A percentile compares a stretch with the other conserved stretches of the same genome.
Evolutionary conservation across 1,140 invertebrate species (phyloP).

Genomic region (Drosophila ercepeae): DNA sequence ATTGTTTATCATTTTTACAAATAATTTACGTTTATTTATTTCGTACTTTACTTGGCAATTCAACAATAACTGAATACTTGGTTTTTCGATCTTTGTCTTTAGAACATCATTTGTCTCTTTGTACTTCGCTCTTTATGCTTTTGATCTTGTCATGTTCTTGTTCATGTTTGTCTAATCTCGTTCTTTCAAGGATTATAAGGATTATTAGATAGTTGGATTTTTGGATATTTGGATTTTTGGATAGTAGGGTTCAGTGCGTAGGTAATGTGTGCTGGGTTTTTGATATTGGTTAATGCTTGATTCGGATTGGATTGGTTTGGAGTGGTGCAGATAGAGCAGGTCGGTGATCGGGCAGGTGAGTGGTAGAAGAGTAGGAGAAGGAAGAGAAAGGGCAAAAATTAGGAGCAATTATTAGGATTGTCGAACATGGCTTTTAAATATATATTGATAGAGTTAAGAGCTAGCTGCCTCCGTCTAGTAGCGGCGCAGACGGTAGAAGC

Average conservation of each 20-base stretch:
- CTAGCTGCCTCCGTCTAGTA: slow-evolving; percentile 63
- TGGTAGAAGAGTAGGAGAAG: slow-evolving; percentile 30
- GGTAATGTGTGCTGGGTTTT: slow-evolving; percentile 51
- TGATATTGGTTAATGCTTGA: slow-evolving; percentile 62
- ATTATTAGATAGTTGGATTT: slow-evolving; percentile 49
- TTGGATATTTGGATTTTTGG: slow-evolving; percentile 29
- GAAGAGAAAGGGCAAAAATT: slow-evolving; percentile 60
- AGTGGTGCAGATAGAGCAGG: slow-evolving; percentile 36
- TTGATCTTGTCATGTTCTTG: slow-evolving; percentile 40
- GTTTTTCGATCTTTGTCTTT: slow-evolving; percentile 49
- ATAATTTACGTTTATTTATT: slow-evolving; percentile 78
- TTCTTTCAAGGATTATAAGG: slow-evolving; percentile 36
- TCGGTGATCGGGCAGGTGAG: slow-evolving; percentile 34
- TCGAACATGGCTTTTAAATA: slow-evolving; percentile 67
- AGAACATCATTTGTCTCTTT: slow-evolving; percentile 80
- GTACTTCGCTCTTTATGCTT: slow-evolving; percentile 74
- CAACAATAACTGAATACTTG: slow-evolving; percentile 74
- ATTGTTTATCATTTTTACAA: slow-evolving; percentile 66
- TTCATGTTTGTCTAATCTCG: slow-evolving; percentile 44
- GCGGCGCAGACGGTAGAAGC: slow-evolving; percentile 76
- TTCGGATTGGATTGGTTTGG: slow-evolving; percentile 23
- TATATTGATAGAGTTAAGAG: slow-evolving; percentile 54
- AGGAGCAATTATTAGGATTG: slow-evolving; percentile 38
- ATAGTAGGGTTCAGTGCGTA: slow-evolving; percentile 38
- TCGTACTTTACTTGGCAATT: slow-evolving; percentile 61